phyloP scores from a whole-genome alignment of 64 coral and sea anemone species.

The Exaiptasia diaphana region DNA sequence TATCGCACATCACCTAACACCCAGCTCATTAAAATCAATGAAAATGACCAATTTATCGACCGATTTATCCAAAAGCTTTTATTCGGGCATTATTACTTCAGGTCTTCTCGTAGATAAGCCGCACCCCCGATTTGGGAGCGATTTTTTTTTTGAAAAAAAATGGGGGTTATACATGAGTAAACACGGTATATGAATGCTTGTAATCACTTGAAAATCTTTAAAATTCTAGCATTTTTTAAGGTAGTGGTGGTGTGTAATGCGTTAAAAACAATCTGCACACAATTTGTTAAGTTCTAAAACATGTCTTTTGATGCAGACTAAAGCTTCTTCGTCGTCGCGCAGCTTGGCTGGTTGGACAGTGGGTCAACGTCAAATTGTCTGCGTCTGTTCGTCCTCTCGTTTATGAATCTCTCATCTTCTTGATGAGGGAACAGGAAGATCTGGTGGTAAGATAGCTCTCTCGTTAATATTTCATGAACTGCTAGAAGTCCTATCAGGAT shows the following conservation, averaged over 20 bases:
- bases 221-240: too few relatives aligned
- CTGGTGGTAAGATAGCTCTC: slow-evolving; percentile 57
- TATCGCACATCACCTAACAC: too few relatives aligned
- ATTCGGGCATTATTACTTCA: not conserved
- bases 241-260: too few relatives aligned
- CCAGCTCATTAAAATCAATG: too few relatives aligned
- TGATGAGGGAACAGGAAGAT: slow-evolving; percentile 84
- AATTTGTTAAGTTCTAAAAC: not conserved
- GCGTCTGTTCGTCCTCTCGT: slow-evolving; percentile 63
- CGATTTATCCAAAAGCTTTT: too few relatives aligned
- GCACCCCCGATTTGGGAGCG: too few relatives aligned
- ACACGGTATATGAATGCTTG: too few relatives aligned
- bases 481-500: not conserved
- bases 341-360: slow-evolving; percentile 76
- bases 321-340: slow-evolving; percentile 75
- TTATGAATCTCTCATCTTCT: slow-evolving; percentile 62
- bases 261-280: too few relatives aligned
- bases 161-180: too few relatives aligned
- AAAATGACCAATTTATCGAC: too few relatives aligned
- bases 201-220: too few relatives aligned
- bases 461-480: not conserved
- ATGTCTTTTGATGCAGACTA: slow-evolving; percentile 12
- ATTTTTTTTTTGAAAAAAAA: too few relatives aligned
- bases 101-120: not conserved
- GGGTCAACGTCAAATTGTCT: slow-evolving; percentile 90